A percentile compares a stretch with the other conserved stretches of the same genome.
phyloP scores from a whole-genome alignment of 2,113 vertebrate species.

The Phylloscopus trochilus region DNA sequence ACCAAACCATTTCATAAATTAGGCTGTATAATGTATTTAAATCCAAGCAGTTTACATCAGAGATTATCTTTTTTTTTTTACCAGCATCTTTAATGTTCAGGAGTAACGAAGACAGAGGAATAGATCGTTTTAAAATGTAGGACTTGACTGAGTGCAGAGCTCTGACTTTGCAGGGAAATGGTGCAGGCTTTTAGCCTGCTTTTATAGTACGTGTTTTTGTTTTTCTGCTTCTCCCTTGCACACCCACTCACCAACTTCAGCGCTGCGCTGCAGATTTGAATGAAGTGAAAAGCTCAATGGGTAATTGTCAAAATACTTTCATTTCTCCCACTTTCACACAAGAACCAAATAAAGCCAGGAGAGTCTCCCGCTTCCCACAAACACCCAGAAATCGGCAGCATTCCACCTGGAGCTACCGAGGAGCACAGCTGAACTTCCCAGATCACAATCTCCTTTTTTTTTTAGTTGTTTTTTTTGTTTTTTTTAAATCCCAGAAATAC shows the following conservation, averaged over 20 bases:
- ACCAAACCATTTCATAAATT: not conserved
- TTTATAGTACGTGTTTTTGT: constrained; percentile 40
- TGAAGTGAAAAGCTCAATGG: constrained; percentile 64
- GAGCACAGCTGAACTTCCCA: not conserved
- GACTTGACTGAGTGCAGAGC: not conserved
- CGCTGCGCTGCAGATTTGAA: constrained; percentile 15
- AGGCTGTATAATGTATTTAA: not conserved
- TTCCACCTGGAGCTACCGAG: constrained; percentile 8
- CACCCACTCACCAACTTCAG: constrained; percentile 55
- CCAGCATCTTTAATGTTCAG: not conserved
- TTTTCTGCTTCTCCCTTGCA: constrained; percentile 45
- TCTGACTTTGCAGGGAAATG: not conserved
- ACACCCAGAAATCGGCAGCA: not conserved
- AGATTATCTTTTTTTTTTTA: not conserved
- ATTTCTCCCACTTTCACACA: constrained; percentile 21
- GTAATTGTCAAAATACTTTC: constrained; percentile 48
- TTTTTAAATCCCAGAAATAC: not conserved
- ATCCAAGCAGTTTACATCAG: not conserved
- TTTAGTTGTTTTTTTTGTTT: too few relatives aligned
- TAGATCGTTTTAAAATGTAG: not conserved
- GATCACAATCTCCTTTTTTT: not conserved
- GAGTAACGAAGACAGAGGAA: not conserved
- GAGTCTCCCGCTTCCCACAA: not conserved
- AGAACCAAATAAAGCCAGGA: constrained; percentile 33
- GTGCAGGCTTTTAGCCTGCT: not conserved